Conservation (phyloP, 2,888 invertebrate species). For the Bedellia somnulentella region DNA sequence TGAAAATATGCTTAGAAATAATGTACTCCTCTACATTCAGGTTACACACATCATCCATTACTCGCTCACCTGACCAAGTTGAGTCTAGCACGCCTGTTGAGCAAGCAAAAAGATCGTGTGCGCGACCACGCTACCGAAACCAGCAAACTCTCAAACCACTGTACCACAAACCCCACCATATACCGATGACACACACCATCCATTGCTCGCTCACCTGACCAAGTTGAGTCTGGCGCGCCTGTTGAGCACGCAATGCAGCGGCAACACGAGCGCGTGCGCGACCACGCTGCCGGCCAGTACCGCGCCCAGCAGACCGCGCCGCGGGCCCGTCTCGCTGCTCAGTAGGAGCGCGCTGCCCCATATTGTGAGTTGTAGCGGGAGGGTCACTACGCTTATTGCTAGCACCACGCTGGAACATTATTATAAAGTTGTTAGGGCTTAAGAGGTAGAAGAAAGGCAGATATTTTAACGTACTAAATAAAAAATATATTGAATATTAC, state of each 20-base stretch:
- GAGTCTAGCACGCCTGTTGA: too few relatives aligned
- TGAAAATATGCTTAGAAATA: too few relatives aligned
- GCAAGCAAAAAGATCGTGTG: not conserved
- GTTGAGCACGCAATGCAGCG: conserved; percentile 87
- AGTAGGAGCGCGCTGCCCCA: conserved; percentile 69
- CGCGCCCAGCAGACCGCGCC: conserved; percentile 68
- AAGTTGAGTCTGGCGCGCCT: conserved; percentile 80
- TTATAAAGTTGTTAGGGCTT: too few relatives aligned
- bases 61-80: too few relatives aligned
- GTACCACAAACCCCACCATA: too few relatives aligned
- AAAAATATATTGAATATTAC: too few relatives aligned
- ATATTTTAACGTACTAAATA: too few relatives aligned
- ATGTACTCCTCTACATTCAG: too few relatives aligned
- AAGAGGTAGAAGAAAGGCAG: too few relatives aligned
- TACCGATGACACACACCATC: too few relatives aligned
- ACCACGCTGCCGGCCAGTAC: conserved; percentile 76
- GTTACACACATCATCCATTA: too few relatives aligned
- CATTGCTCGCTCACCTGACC: conserved; percentile 48
- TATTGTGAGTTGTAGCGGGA: conserved; percentile 80
- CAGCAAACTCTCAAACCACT: not conserved
- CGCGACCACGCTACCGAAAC: not conserved
- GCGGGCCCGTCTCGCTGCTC: conserved; percentile 71
- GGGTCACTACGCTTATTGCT: conserved; percentile 83
- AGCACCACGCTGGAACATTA: conserved; percentile 79
- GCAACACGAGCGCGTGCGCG: conserved; percentile 80